A percentile compares a stretch with the other conserved stretches of the same genome.
phyloP scores from a whole-genome alignment of 2,113 vertebrate species.

The Gavia stellata region DNA sequence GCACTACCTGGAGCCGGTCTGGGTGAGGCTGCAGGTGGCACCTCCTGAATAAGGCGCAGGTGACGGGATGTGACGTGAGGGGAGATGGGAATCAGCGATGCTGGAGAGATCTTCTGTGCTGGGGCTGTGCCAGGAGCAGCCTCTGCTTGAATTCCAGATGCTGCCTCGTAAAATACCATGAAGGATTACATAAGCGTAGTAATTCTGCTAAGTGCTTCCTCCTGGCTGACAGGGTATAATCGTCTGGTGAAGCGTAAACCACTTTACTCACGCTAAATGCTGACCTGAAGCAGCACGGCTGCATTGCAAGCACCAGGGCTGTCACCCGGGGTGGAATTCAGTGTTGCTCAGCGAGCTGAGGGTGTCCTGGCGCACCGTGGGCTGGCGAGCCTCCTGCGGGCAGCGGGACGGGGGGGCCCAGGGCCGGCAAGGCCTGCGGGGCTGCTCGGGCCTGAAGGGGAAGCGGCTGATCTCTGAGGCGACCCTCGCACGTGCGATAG shows the following conservation, averaged over 20 bases:
- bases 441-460: neutral
- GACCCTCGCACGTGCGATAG: neutral
- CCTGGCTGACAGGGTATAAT: neutral
- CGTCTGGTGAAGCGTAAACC: accelerated
- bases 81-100: neutral
- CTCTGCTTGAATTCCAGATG: neutral
- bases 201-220: neutral
- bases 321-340: accelerated
- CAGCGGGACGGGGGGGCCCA: neutral
- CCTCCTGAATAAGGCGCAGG: neutral
- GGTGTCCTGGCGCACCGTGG: neutral
- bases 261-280: accelerated
- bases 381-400: neutral
- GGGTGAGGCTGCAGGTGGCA: neutral
- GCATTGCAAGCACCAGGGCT: neutral
- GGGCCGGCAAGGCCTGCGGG: neutral
- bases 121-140: neutral
- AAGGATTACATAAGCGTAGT: no score
- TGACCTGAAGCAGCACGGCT: neutral
- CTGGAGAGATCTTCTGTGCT: neutral
- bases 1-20: neutral
- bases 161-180: neutral
- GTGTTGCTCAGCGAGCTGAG: accelerated
- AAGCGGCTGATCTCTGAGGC: neutral
- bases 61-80: neutral